Conservation (phyloP, 2,797 vertebrate species). For the Apodemus agrarius region DNA sequence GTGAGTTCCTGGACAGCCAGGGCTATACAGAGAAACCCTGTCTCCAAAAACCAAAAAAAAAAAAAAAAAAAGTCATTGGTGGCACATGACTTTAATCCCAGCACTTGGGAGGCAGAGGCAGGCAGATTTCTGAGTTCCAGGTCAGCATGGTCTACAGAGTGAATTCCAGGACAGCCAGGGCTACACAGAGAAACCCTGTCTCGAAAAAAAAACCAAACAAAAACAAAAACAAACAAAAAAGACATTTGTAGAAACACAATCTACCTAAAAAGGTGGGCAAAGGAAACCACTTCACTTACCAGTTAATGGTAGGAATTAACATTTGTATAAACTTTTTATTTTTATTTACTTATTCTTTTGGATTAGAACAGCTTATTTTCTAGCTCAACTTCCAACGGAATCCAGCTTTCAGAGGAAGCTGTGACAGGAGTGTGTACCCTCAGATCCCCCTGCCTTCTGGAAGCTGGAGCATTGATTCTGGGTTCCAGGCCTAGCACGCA, state of each 20-base stretch:
- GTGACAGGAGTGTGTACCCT: fast-evolving
- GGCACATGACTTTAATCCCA: too few relatives aligned
- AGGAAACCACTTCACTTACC: background rate
- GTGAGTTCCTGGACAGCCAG: too few relatives aligned
- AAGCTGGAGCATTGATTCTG: fast-evolving
- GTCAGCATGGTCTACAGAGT: too few relatives aligned
- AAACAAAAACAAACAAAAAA: too few relatives aligned
- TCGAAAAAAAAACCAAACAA: too few relatives aligned
- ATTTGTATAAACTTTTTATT: background rate
- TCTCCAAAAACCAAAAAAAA: too few relatives aligned
- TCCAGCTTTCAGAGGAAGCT: background rate
- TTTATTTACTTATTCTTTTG: background rate
- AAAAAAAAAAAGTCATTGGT: too few relatives aligned
- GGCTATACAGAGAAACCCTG: too few relatives aligned
- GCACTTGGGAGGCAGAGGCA: too few relatives aligned
- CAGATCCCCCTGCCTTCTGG: fast-evolving
- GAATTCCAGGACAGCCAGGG: too few relatives aligned
- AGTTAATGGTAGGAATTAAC: background rate
- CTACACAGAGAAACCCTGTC: too few relatives aligned
- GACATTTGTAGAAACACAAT: background rate
- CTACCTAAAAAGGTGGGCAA: background rate
- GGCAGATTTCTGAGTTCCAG: too few relatives aligned
- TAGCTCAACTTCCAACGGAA: background rate
- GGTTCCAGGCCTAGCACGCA: fast-evolving
- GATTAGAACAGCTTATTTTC: background rate